Percentiles rank a stretch among this genome's conserved stretches.
Evolutionary conservation across 2,888 invertebrate genomes (phyloP).

Genomic region (Cotesia congregata): DNA sequence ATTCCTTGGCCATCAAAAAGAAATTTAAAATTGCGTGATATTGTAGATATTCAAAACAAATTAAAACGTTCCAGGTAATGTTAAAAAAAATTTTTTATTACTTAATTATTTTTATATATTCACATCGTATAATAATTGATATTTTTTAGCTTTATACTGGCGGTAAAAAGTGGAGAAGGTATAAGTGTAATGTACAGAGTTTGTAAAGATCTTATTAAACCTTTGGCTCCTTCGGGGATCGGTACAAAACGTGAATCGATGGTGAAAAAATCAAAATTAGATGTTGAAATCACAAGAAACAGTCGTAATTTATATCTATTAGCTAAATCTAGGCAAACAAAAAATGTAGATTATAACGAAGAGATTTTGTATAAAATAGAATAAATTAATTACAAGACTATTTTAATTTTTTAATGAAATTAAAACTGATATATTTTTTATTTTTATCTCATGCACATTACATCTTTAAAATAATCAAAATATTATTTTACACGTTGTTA

Average conservation of each 20-base stretch:
- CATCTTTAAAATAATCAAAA: slow-evolving; percentile 44
- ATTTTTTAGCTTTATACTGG: slow-evolving; percentile 61
- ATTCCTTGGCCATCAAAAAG: slow-evolving; percentile 69
- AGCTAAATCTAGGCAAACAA: slow-evolving; percentile 52
- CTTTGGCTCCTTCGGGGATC: slow-evolving; percentile 57
- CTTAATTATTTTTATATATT: slow-evolving; percentile 1
- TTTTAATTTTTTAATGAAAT: background rate
- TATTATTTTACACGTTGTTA: slow-evolving; percentile 50
- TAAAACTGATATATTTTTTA: slow-evolving; percentile 17
- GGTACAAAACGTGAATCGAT: slow-evolving; percentile 56
- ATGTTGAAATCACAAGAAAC: slow-evolving; percentile 62
- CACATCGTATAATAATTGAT: background rate
- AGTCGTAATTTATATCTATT: slow-evolving; percentile 64
- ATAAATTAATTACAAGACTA: background rate
- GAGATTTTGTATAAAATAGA: background rate
- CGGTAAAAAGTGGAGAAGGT: slow-evolving; percentile 64
- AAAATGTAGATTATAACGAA: background rate
- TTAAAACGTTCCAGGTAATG: slow-evolving; percentile 60
- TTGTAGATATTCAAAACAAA: slow-evolving; percentile 69
- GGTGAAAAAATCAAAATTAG: slow-evolving; percentile 57
- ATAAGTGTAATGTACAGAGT: slow-evolving; percentile 64
- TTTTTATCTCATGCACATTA: slow-evolving; percentile 45
- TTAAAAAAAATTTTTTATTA: background rate
- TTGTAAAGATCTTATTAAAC: slow-evolving; percentile 60
- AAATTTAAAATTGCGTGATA: slow-evolving; percentile 64